These are phyloP conservation scores for Gasterosteus aculeatus DNA, from an alignment of 2,113 vertebrate species.

Conservation along the genomic window DNA sequence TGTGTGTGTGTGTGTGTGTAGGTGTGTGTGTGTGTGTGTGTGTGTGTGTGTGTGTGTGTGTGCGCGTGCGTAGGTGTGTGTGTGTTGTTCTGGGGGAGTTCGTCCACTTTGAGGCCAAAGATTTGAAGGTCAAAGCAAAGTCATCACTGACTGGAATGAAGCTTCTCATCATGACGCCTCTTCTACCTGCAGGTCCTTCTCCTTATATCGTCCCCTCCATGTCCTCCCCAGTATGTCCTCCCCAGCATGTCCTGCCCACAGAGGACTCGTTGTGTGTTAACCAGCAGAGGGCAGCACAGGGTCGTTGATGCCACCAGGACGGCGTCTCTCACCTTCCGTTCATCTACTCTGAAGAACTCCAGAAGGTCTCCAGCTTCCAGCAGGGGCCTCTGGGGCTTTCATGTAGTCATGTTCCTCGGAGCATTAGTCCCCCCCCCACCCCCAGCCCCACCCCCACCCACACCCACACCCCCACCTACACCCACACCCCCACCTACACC, in stretches of 20 bases:
- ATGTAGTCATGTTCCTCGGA: constrained; percentile 44
- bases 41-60: constrained; percentile 9
- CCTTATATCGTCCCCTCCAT: too few relatives aligned
- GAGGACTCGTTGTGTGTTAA: fast-evolving
- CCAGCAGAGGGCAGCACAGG: constrained; percentile 68
- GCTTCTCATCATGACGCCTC: too few relatives aligned
- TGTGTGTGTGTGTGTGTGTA: neutral
- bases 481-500: neutral
- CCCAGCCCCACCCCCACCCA: too few relatives aligned
- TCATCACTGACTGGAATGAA: neutral
- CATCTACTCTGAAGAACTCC: neutral
- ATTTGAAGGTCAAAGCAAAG: constrained; percentile 23
- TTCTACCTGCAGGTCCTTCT: too few relatives aligned
- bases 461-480: too few relatives aligned
- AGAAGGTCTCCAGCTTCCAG: neutral
- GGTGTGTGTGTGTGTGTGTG: too few relatives aligned
- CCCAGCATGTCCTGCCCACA: neutral
- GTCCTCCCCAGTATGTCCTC: neutral
- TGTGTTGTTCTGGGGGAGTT: constrained; percentile 40
- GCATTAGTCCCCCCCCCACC: constrained; percentile 27
- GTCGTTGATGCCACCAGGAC: constrained; percentile 19
- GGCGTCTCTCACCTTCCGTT: constrained; percentile 21
- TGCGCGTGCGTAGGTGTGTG: neutral
- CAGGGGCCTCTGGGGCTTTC: neutral
- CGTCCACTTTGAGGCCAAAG: neutral